Percentiles rank a stretch among this genome's conserved stretches.
These are phyloP conservation scores for Blastomussa wellsi DNA, from an alignment of 92 coral and sea anemone genomes.

Conservation along the genomic window DNA sequence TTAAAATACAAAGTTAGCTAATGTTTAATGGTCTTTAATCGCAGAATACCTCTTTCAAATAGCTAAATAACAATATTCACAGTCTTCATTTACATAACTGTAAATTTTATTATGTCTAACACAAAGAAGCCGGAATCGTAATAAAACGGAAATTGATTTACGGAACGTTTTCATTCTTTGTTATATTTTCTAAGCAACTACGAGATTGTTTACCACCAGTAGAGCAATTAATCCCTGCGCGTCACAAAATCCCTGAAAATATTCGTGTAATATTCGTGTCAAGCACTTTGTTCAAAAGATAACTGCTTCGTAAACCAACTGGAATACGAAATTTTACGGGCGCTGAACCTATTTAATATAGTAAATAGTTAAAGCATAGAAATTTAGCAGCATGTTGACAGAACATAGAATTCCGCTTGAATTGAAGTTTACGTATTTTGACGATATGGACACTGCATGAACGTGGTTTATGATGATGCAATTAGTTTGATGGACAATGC, in stretches of 20 bases:
- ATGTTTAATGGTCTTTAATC: too few species aligned
- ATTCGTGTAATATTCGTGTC: neutral
- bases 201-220: slow-evolving; percentile 2
- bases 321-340: neutral
- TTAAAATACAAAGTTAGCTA: too few species aligned
- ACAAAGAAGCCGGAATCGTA: neutral
- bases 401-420: too few species aligned
- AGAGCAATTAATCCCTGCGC: neutral
- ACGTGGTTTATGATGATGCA: slow-evolving; percentile 1
- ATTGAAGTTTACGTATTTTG: neutral
- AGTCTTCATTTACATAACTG: neutral
- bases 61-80: neutral
- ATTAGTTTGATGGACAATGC: neutral
- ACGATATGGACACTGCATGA: neutral
- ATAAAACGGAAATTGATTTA: slow-evolving; percentile 8
- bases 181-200: neutral
- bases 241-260: slow-evolving; percentile 17
- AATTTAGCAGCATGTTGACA: neutral
- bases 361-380: neutral
- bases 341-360: neutral
- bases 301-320: neutral
- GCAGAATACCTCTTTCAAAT: neutral
- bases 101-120: neutral
- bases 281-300: too few species aligned
- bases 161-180: neutral